Conservation (phyloP, 2,888 invertebrate genomes). For the Polydrusus tereticollis region DNA sequence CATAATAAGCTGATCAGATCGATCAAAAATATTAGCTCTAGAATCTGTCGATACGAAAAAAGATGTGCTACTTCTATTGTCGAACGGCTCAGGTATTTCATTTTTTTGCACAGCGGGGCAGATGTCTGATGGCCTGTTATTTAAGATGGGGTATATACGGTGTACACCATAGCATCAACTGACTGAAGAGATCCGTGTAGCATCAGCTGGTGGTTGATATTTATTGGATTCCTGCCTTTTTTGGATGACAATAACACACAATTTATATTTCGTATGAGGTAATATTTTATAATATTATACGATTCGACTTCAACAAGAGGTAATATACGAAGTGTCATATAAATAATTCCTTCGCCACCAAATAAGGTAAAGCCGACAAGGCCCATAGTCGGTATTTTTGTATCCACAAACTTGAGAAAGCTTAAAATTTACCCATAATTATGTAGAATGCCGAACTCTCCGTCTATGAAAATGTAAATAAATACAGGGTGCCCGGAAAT, state of each 20-base stretch:
- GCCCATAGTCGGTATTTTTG: no score
- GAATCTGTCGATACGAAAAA: constrained; percentile 16
- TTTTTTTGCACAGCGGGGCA: constrained; percentile 20
- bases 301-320: neutral
- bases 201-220: constrained; percentile 23
- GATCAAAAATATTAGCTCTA: constrained; percentile 19
- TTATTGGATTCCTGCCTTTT: constrained; percentile 24
- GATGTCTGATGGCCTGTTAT: constrained; percentile 20
- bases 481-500: no score
- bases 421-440: no score
- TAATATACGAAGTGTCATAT: neutral
- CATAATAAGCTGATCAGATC: constrained; percentile 1
- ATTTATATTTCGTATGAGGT: constrained; percentile 4
- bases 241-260: constrained; percentile 8
- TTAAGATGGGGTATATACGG: constrained; percentile 10
- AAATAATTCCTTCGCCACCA: no score
- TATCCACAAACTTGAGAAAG: no score
- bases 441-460: no score
- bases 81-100: neutral
- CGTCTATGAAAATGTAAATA: no score
- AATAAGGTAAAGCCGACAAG: no score
- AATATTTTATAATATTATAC: constrained; percentile 5
- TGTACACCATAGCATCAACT: constrained; percentile 5
- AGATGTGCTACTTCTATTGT: constrained; percentile 18
- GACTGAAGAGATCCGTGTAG: constrained; percentile 1